phyloP scores from a whole-genome alignment of 1,140 invertebrate genomes.

The Drosophila kikkawai region DNA sequence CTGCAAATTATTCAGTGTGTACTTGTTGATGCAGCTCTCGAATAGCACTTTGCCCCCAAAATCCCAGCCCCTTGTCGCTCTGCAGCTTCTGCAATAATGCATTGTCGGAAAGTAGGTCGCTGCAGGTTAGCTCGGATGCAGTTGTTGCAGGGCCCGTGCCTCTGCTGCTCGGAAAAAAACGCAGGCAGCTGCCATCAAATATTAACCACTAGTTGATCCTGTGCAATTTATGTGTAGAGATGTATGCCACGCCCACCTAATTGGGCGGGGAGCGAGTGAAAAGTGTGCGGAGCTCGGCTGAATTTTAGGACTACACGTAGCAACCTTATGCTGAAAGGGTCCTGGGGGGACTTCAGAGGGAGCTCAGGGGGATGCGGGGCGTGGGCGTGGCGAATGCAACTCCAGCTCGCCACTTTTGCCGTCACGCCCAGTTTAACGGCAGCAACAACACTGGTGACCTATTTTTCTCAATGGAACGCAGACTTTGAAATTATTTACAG shows the following conservation, averaged over 20 bases:
- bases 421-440: constrained; percentile 78
- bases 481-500: constrained; percentile 79
- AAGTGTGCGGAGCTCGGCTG: constrained; percentile 22
- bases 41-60: constrained; percentile 23
- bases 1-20: constrained; percentile 60
- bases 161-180: constrained; percentile 32
- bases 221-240: constrained; percentile 28
- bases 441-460: constrained; percentile 70
- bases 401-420: constrained; percentile 73
- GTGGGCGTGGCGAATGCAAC: constrained; percentile 63
- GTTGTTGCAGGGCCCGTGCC: constrained; percentile 21
- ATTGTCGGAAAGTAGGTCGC: constrained; percentile 75
- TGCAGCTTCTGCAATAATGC: constrained; percentile 62
- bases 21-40: constrained; percentile 76
- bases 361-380: not conserved
- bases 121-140: constrained; percentile 60
- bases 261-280: constrained; percentile 51
- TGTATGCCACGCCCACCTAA: constrained; percentile 67
- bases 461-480: constrained; percentile 60
- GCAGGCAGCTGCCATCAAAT: constrained; percentile 70
- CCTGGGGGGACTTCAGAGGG: not conserved
- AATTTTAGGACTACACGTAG: constrained; percentile 29
- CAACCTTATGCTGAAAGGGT: constrained; percentile 43
- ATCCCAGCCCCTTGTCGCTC: constrained; percentile 12
- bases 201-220: constrained; percentile 79